These are phyloP conservation scores for Anisognathus igniventris DNA, from an alignment of 2,797 vertebrate species.

Conservation along the genomic window DNA sequence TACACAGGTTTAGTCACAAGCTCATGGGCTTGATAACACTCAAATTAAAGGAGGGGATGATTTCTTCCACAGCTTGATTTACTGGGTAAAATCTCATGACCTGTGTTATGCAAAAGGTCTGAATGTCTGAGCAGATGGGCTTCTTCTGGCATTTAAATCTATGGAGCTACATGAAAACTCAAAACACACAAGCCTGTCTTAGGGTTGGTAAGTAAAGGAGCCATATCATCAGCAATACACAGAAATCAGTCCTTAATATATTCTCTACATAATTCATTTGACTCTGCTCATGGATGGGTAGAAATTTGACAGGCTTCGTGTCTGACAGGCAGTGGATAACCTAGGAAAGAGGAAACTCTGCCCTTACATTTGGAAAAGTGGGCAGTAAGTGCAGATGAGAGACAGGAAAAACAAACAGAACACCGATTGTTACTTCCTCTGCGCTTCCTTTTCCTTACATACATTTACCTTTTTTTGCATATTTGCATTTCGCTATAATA, in stretches of 20 bases:
- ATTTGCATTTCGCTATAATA: background rate
- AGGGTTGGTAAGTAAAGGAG: background rate
- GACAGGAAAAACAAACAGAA: background rate
- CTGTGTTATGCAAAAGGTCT: background rate
- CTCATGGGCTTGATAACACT: background rate
- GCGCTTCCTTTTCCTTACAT: background rate
- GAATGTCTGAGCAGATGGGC: background rate
- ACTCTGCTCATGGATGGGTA: background rate
- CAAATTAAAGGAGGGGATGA: background rate
- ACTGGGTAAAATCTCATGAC: background rate
- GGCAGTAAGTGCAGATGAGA: background rate
- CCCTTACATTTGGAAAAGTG: background rate
- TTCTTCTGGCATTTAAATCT: background rate
- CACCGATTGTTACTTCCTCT: background rate
- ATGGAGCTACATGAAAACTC: background rate
- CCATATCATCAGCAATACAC: background rate
- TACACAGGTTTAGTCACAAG: conserved; percentile 14
- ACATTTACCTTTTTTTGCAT: background rate
- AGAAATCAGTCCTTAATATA: background rate
- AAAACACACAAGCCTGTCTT: background rate
- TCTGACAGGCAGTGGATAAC: background rate
- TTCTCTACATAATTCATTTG: background rate
- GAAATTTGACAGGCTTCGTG: background rate
- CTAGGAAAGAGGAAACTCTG: background rate
- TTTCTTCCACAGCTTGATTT: background rate